Percentiles rank a stretch among this genome's conserved stretches.
These are phyloP conservation scores for Pristionchus exspectatus DNA, from an alignment of 2,888 invertebrate genomes.

Conservation along the genomic window DNA sequence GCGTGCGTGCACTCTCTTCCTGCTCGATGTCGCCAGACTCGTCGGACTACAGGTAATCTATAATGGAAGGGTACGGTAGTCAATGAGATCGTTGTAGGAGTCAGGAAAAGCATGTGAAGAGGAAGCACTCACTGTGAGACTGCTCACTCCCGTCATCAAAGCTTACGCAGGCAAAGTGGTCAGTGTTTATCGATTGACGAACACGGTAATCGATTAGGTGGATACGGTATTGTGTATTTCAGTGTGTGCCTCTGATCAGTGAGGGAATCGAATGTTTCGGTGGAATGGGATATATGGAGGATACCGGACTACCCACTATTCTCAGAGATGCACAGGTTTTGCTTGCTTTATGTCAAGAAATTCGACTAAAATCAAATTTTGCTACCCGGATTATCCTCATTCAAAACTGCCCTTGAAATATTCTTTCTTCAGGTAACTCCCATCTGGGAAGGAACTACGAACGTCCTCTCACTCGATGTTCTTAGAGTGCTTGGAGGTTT, in stretches of 20 bases:
- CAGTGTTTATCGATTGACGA: constrained; percentile 40
- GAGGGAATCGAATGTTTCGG: constrained; percentile 83
- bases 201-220: not conserved
- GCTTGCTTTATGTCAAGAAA: not conserved
- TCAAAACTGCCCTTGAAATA: not conserved
- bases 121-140: constrained; percentile 80
- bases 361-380: too few relatives aligned
- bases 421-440: constrained; percentile 80
- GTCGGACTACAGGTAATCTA: constrained; percentile 79
- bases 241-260: constrained; percentile 81
- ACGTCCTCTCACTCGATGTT: constrained; percentile 82
- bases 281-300: constrained; percentile 83
- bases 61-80: constrained; percentile 41
- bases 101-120: constrained; percentile 77
- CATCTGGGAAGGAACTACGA: constrained; percentile 84
- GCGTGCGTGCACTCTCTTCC: constrained; percentile 81
- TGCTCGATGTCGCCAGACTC: constrained; percentile 81
- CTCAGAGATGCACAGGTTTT: constrained; percentile 82
- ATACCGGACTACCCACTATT: constrained; percentile 82
- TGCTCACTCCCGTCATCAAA: constrained; percentile 82
- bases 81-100: constrained; percentile 77
- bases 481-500: constrained; percentile 79
- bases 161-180: constrained; percentile 83
- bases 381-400: not conserved
- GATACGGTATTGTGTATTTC: not conserved